Base-by-base conservation (phyloP, 2,797 vertebrate genomes). In the Limnodromus scolopaceus region DNA sequence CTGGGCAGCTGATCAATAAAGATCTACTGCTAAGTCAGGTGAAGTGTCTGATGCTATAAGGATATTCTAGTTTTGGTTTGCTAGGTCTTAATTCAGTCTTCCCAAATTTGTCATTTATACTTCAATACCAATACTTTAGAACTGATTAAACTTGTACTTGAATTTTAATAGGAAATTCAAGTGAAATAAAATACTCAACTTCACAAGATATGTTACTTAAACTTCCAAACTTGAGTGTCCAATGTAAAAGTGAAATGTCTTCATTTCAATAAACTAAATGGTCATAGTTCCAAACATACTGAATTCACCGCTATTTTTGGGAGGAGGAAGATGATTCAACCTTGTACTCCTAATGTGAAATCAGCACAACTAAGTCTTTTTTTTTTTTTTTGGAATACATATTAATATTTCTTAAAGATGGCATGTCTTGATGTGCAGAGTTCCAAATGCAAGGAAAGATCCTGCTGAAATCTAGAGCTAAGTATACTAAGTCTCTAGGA, bases 331-430 rank as follows among this genome's bases (percentile, higher is more conserved):
- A 13, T 6, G 5, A 25, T 74, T 94, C 20, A 57, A 2, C 25
- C 13, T 55, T n/a, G 6, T 66, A 3, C 19, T 81, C 28, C 32
- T 34, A 16, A 48, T 48, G 46, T 7, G 23, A 48, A 24, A 48
- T 48, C 46, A 48, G 46, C 23, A 48, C 46, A 48, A 48, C 24
- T 48, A 48, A 48, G 46, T 24, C 45, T 46, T 48, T 24, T 46
- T 48, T 48, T 24, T 46, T 18, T 43, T 43, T 43, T 23, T 3
- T 4, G 22, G 11, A 30, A 2, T 43, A 2, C 0, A 2, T 17
- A 4, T 25, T 70, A 58, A 12, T 48, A 12, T 5, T 45, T 10
- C 14, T n/a, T 69, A 54, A 70, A 89, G 55, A 20, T 78, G 14
- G 5, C 11, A 4, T 5, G 3, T 80, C 19, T 85, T 72, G 7